phyloP scores from a whole-genome alignment of 2,797 vertebrate genomes.

The Pempheris klunzingeri region DNA sequence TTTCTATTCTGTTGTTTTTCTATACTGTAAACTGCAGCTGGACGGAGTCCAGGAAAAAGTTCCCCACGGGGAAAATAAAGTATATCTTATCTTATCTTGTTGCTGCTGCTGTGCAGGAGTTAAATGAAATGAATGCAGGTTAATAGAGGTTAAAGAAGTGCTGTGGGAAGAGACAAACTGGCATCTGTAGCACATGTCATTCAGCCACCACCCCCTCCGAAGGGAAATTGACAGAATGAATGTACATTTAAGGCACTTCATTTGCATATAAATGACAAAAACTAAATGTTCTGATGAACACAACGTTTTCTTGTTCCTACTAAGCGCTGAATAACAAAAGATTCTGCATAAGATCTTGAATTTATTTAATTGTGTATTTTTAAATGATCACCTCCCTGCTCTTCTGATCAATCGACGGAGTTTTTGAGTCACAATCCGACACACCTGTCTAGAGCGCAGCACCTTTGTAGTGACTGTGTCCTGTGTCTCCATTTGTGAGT shows the following conservation, averaged over 20 bases:
- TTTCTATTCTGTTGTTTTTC: too few species aligned
- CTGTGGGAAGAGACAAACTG: constrained; percentile 14
- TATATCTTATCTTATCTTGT: neutral
- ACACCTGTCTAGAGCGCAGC: too few species aligned
- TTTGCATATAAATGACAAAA: neutral
- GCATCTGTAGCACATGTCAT: neutral
- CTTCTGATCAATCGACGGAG: neutral
- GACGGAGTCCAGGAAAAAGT: too few species aligned
- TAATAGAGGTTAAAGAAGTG: constrained; percentile 38
- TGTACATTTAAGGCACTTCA: neutral
- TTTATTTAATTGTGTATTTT: too few species aligned
- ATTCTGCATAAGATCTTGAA: too few species aligned
- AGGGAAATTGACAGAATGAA: neutral
- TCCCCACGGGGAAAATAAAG: too few species aligned
- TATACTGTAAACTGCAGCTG: too few species aligned
- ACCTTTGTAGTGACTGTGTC: neutral
- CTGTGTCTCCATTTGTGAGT: too few species aligned
- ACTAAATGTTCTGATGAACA: neutral
- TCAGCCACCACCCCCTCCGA: neutral
- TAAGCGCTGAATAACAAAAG: neutral
- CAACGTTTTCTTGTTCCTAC: neutral
- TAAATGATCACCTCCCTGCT: neutral
- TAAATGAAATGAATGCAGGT: too few species aligned
- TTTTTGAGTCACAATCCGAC: too few species aligned
- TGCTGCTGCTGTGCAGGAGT: constrained; percentile 23